Conservation (phyloP, 1,140 invertebrate genomes). For the Orius insidiosus region DNA sequence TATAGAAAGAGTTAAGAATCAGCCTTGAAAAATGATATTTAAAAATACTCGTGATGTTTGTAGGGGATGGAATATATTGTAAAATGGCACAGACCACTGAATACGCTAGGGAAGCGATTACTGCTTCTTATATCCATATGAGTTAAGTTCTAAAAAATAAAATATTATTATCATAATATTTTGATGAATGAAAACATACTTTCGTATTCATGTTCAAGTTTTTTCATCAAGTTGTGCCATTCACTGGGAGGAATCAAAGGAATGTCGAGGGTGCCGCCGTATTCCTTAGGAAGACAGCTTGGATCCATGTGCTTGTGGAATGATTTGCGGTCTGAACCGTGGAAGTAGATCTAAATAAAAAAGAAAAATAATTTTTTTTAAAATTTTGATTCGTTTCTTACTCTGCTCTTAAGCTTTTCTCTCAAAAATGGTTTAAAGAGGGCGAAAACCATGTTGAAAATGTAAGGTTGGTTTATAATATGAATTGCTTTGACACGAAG, state of each 20-base stretch:
- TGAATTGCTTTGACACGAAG: slow-evolving; percentile 69
- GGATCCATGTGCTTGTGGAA: slow-evolving; percentile 62
- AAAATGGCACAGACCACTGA: too few species aligned
- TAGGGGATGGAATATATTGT: too few species aligned
- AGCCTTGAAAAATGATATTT: too few species aligned
- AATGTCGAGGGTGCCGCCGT: slow-evolving; percentile 55
- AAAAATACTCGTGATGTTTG: too few species aligned
- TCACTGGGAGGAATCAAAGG: slow-evolving; percentile 42
- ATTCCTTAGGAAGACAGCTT: slow-evolving; percentile 55
- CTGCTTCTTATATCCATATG: too few species aligned
- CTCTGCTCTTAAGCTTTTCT: slow-evolving; percentile 50
- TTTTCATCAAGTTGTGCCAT: slow-evolving; percentile 50
- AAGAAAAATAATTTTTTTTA: neutral
- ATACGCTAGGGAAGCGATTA: too few species aligned
- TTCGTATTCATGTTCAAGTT: slow-evolving; percentile 53
- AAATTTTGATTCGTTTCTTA: slow-evolving; percentile 21
- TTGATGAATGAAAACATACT: slow-evolving; percentile 30
- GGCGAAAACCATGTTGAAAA: slow-evolving; percentile 75
- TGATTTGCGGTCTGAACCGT: slow-evolving; percentile 62
- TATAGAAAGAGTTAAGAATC: too few species aligned
- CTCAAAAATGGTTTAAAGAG: slow-evolving; percentile 72
- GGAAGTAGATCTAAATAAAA: slow-evolving; percentile 50
- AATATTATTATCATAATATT: too few species aligned
- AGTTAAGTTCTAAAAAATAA: too few species aligned
- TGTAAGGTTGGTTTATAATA: slow-evolving; percentile 70